Evolutionary conservation across 2,113 vertebrate genomes (phyloP).

Genomic region (Australoheros scitulus): DNA sequence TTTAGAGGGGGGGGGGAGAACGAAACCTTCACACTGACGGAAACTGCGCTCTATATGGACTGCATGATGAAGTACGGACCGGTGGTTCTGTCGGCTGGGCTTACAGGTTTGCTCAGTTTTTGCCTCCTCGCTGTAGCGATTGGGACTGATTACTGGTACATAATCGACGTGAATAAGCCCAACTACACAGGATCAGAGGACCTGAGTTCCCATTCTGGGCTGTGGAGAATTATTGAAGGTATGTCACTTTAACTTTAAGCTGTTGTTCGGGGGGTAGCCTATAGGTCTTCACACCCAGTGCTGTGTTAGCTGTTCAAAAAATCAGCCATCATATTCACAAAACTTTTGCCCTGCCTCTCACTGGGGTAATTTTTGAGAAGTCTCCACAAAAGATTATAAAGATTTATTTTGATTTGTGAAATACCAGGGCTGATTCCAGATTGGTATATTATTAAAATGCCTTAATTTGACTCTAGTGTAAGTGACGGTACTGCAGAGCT

Average conservation of each 20-base stretch:
- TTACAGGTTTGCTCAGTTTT: constrained; percentile 80
- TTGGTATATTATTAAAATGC: background rate
- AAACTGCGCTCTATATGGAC: background rate
- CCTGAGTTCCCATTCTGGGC: constrained; percentile 76
- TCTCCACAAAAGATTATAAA: background rate
- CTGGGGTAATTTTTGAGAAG: background rate
- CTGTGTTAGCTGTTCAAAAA: background rate
- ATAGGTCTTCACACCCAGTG: background rate
- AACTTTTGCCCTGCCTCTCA: background rate
- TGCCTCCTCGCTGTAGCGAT: constrained; percentile 78
- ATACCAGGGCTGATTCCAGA: background rate
- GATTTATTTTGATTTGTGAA: background rate
- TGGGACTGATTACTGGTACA: constrained; percentile 84
- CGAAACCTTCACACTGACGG: background rate
- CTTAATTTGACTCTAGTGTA: background rate
- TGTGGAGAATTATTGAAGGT: constrained; percentile 82
- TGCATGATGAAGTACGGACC: constrained; percentile 74
- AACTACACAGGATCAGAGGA: constrained; percentile 66
- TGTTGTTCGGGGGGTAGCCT: too few relatives aligned
- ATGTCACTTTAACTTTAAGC: constrained; percentile 7
- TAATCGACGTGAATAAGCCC: constrained; percentile 79
- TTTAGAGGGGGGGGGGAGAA: background rate
- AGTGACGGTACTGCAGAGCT: background rate
- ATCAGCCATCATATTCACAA: background rate
- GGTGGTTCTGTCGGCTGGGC: constrained; percentile 76